These are phyloP conservation scores for Drosophila baimaii DNA, from an alignment of 1,140 invertebrate genomes.

Conservation along the genomic window DNA sequence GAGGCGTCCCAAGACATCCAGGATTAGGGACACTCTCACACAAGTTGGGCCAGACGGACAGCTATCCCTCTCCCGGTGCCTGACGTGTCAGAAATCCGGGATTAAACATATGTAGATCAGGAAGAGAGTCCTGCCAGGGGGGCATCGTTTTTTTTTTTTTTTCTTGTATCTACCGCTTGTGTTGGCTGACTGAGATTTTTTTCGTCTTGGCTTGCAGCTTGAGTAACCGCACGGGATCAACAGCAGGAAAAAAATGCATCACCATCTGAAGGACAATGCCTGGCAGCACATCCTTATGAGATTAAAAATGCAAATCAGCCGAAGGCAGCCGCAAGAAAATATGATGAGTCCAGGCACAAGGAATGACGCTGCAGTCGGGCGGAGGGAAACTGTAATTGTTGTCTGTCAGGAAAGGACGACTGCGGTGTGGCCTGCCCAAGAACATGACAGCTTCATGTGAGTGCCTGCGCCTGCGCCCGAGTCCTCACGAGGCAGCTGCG, in stretches of 20 bases:
- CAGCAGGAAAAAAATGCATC: slow-evolving; percentile 45
- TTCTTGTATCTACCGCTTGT: slow-evolving; percentile 7
- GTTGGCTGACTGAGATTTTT: slow-evolving; percentile 46
- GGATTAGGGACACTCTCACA: slow-evolving; percentile 53
- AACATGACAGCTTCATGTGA: slow-evolving; percentile 83
- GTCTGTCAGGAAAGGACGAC: slow-evolving; percentile 58
- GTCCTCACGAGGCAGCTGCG: slow-evolving; percentile 57
- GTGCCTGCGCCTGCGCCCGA: neutral
- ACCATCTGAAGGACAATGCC: slow-evolving; percentile 68
- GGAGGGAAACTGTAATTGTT: slow-evolving; percentile 73
- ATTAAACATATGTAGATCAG: slow-evolving; percentile 81
- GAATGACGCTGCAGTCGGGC: slow-evolving; percentile 61
- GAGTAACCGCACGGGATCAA: slow-evolving; percentile 43
- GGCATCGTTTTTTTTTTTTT: slow-evolving; percentile 55
- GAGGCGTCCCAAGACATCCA: slow-evolving; percentile 34
- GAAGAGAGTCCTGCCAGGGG: slow-evolving; percentile 29
- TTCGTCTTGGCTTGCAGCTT: slow-evolving; percentile 65
- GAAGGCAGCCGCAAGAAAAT: slow-evolving; percentile 70
- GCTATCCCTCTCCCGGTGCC: slow-evolving; percentile 40
- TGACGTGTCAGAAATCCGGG: slow-evolving; percentile 77
- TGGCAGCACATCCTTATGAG: slow-evolving; percentile 81
- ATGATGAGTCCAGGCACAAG: slow-evolving; percentile 58
- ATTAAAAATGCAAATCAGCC: slow-evolving; percentile 84
- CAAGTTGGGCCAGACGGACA: slow-evolving; percentile 15
- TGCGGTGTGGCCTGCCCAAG: slow-evolving; percentile 64